Conservation (phyloP, 2,113 vertebrate species). For the Engraulis encrasicolus region DNA sequence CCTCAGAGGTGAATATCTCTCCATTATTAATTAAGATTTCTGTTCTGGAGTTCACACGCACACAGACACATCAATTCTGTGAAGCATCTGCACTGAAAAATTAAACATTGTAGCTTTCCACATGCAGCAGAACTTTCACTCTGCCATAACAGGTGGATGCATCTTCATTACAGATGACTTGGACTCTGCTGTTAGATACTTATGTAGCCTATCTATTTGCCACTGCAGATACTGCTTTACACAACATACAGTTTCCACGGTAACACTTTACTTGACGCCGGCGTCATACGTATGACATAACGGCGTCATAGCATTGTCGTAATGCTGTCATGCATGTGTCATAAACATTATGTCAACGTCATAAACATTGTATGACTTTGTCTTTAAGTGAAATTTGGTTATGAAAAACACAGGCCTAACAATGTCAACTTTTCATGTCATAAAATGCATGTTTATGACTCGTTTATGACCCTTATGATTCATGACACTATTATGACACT, state of each 20-base stretch:
- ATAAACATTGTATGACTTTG: too few species aligned
- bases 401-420: too few species aligned
- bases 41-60: background rate
- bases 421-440: too few species aligned
- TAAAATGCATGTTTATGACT: too few species aligned
- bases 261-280: too few species aligned
- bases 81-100: background rate
- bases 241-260: background rate
- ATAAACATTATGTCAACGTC: too few species aligned
- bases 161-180: background rate
- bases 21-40: background rate
- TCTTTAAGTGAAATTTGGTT: too few species aligned
- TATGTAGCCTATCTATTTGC: background rate
- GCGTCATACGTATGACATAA: too few species aligned
- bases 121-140: background rate
- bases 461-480: too few species aligned
- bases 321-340: too few species aligned
- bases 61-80: background rate
- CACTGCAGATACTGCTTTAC: background rate
- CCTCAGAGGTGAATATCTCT: background rate
- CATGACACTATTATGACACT: too few species aligned
- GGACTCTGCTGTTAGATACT: background rate
- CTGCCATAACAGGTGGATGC: background rate
- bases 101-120: background rate
- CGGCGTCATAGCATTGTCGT: too few species aligned